phyloP scores from a whole-genome alignment of 2,888 invertebrate genomes.

The Caenorhabditis angaria region DNA sequence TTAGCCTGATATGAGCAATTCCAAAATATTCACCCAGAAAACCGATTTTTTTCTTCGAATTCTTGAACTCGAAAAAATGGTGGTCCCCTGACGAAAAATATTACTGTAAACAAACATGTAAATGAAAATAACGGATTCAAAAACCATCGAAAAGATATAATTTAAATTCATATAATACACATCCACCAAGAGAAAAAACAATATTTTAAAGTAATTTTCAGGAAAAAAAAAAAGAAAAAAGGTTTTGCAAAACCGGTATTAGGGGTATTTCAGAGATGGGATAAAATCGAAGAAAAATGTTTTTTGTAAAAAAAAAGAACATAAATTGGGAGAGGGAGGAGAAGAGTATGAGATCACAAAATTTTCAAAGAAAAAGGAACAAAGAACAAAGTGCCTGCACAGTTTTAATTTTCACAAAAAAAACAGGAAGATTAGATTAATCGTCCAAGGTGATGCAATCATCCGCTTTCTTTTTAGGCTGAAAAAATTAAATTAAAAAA shows the following conservation, averaged over 20 bases:
- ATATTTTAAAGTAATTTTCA: neutral
- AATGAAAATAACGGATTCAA: too few species aligned
- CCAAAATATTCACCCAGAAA: too few species aligned
- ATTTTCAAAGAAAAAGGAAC: neutral
- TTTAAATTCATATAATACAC: neutral
- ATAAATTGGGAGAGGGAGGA: neutral
- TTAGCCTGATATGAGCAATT: too few species aligned
- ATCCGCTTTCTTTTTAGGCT: constrained; percentile 28
- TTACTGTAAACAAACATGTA: too few species aligned
- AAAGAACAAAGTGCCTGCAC: neutral
- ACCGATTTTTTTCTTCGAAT: too few species aligned
- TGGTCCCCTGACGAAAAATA: too few species aligned
- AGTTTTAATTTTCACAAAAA: neutral
- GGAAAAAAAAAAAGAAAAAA: constrained; percentile 6
- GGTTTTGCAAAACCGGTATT: neutral
- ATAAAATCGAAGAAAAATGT: neutral
- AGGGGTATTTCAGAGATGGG: neutral
- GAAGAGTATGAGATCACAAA: constrained; percentile 3
- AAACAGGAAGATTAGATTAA: constrained; percentile 12
- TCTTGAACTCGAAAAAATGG: too few species aligned
- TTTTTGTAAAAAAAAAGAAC: neutral
- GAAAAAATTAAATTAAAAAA: neutral
- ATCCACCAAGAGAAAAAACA: neutral
- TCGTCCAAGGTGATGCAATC: constrained; percentile 59
- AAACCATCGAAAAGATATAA: too few species aligned